These are phyloP conservation scores for Calliopsis andreniformis DNA, from an alignment of 1,140 invertebrate genomes.

Conservation along the genomic window DNA sequence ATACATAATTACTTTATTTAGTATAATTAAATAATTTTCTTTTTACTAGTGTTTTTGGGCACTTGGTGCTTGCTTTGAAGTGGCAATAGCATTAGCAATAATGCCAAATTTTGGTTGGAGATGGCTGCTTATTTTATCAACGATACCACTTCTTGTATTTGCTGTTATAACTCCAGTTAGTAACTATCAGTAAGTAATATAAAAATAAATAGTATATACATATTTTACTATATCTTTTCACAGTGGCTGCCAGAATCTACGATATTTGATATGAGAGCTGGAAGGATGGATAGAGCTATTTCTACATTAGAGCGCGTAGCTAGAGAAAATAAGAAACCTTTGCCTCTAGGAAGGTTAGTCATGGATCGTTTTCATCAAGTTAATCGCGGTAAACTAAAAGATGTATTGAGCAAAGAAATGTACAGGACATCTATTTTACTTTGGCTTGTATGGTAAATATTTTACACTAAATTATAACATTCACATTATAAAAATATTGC, in stretches of 20 bases:
- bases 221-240: constrained; percentile 18
- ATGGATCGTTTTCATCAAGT: constrained; percentile 86
- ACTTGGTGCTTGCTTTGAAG: constrained; percentile 95
- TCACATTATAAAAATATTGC: too few species aligned
- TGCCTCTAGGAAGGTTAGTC: constrained; percentile 93
- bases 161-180: constrained; percentile 89
- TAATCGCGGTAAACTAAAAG: constrained; percentile 87
- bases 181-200: constrained; percentile 45
- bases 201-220: not conserved
- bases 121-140: constrained; percentile 94
- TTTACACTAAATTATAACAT: not conserved
- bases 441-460: constrained; percentile 94
- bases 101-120: constrained; percentile 96
- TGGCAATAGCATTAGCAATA: constrained; percentile 93
- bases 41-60: constrained; percentile 96
- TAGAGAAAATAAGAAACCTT: constrained; percentile 93
- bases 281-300: constrained; percentile 92
- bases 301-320: constrained; percentile 92
- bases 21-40: constrained; percentile 59
- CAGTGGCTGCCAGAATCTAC: constrained; percentile 97
- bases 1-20: not conserved
- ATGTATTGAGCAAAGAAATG: constrained; percentile 90
- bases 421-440: constrained; percentile 92
- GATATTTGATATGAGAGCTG: constrained; percentile 92
- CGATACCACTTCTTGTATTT: constrained; percentile 93